phyloP scores from a whole-genome alignment of 2,797 vertebrate genomes.

The Peromyscus nudipes region DNA sequence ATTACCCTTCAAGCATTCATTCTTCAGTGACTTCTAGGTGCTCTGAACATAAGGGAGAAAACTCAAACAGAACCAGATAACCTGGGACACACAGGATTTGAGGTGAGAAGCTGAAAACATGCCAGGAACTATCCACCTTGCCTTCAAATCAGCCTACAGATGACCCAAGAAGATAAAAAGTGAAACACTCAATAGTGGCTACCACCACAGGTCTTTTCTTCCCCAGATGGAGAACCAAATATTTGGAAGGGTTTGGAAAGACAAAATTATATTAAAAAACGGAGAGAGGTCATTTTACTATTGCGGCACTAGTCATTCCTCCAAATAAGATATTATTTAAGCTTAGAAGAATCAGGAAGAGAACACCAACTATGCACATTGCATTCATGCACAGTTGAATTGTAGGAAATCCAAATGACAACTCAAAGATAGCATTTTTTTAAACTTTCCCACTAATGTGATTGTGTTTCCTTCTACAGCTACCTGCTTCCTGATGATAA shows the following conservation, averaged over 20 bases:
- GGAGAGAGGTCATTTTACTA: not conserved
- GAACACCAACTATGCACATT: not conserved
- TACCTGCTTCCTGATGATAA: conserved; percentile 97
- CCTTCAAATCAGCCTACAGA: not conserved
- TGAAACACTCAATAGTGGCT: not conserved
- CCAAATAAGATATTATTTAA: conserved; percentile 32
- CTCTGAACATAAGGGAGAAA: not conserved
- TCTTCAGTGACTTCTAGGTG: not conserved
- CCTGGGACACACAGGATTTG: not conserved
- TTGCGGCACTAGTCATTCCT: not conserved
- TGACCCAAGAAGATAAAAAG: not conserved
- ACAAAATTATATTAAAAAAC: conserved; percentile 24
- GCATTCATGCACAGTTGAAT: not conserved
- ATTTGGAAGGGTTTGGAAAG: not conserved
- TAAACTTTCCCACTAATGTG: conserved; percentile 1
- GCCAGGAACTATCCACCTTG: not conserved
- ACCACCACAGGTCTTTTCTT: conserved; percentile 43
- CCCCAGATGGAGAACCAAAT: not conserved
- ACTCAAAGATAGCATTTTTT: not conserved
- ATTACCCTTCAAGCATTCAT: not conserved
- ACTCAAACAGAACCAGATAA: not conserved
- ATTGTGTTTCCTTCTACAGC: conserved; percentile 85
- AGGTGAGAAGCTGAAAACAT: not conserved
- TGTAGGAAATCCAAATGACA: conserved; percentile 38
- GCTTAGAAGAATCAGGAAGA: not conserved